A percentile compares a stretch with the other conserved stretches of the same genome.
Conservation (phyloP, 2,888 invertebrate genomes). For the Antheraea yamamai region DNA sequence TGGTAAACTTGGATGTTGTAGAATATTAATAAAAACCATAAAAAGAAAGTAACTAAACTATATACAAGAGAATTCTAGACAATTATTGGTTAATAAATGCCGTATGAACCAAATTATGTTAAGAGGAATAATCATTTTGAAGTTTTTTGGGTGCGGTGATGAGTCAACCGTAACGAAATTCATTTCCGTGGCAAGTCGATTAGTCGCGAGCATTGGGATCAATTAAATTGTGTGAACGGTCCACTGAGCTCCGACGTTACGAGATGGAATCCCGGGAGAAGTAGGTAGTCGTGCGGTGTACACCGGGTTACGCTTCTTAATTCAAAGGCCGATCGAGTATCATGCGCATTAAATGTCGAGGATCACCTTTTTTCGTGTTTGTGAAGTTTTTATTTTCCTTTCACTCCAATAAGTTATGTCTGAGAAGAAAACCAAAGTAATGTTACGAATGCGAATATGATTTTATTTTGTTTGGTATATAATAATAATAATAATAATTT, state of each 20-base stretch:
- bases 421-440: not conserved
- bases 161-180: constrained; percentile 62
- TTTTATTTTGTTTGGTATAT: no score
- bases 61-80: not conserved
- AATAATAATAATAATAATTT: no score
- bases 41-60: not conserved
- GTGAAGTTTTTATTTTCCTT: constrained; percentile 1
- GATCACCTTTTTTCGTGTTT: constrained; percentile 15
- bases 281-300: constrained; percentile 45
- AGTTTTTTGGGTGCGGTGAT: constrained; percentile 39
- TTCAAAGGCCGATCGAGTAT: constrained; percentile 22
- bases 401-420: not conserved
- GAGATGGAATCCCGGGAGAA: constrained; percentile 77
- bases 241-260: constrained; percentile 55
- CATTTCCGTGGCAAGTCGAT: constrained; percentile 73
- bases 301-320: constrained; percentile 47
- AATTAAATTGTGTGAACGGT: constrained; percentile 70
- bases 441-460: no score
- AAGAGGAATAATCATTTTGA: constrained; percentile 25
- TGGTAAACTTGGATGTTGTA: not conserved
- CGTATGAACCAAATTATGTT: constrained; percentile 11
- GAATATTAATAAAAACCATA: not conserved
- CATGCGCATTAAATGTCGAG: constrained; percentile 21
- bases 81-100: not conserved
- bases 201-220: constrained; percentile 77